These are phyloP conservation scores for Craseonycteris thonglongyai DNA, from an alignment of 2,113 vertebrate species.

Conservation along the genomic window DNA sequence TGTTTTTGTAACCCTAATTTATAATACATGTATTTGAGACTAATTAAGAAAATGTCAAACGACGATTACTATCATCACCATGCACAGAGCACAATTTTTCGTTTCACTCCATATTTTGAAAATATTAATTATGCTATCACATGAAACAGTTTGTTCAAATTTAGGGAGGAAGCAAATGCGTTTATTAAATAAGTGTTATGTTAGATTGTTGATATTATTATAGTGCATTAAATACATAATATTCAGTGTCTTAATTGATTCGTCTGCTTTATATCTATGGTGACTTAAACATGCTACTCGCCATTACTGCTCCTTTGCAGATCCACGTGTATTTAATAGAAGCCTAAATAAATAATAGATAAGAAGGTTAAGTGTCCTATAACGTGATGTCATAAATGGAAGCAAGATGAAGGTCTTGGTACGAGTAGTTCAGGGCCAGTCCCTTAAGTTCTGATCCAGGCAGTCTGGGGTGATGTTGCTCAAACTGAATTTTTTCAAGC, in stretches of 20 bases:
- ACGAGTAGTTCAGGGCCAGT: not conserved
- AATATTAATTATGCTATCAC: not conserved
- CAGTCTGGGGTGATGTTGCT: not conserved
- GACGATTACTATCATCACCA: not conserved
- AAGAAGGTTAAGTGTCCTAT: not conserved
- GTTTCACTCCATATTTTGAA: not conserved
- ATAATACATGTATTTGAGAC: not conserved
- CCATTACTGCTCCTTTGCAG: not conserved
- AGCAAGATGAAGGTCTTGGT: not conserved
- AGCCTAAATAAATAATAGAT: not conserved
- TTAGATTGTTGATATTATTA: not conserved
- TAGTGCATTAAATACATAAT: not conserved
- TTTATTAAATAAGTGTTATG: not conserved
- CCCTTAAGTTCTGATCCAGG: not conserved
- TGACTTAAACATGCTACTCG: not conserved
- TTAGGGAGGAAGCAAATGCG: not conserved
- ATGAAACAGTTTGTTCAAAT: not conserved
- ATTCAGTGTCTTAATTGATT: not conserved
- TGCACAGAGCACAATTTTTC: not conserved
- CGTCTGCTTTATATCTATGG: not conserved
- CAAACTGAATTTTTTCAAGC: not conserved
- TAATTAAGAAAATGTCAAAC: not conserved
- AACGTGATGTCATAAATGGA: not conserved
- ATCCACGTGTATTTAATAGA: not conserved
- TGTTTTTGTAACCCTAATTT: not conserved